phyloP scores from a whole-genome alignment of 1,140 invertebrate species.

The Drosophila biarmipes region DNA sequence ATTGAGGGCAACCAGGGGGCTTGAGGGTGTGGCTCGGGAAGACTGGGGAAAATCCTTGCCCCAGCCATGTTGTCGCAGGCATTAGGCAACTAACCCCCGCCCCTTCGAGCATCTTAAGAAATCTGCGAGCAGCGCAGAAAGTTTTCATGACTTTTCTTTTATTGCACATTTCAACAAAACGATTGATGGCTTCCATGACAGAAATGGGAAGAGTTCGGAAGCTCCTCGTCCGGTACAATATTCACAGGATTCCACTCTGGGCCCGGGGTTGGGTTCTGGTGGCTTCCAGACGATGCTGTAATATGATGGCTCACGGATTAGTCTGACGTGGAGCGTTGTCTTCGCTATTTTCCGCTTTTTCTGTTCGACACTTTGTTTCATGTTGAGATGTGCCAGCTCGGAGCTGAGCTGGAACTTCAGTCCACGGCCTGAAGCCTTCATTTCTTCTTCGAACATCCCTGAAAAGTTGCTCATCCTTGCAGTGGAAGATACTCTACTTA shows the following conservation, averaged over 20 bases:
- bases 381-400: slow-evolving; percentile 42
- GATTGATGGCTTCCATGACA: slow-evolving; percentile 84
- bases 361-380: slow-evolving; percentile 75
- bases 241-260: slow-evolving; percentile 73
- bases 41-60: slow-evolving; percentile 17
- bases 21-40: no score
- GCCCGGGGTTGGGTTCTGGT: slow-evolving; percentile 29
- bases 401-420: slow-evolving; percentile 2
- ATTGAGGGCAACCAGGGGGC: slow-evolving; percentile 45
- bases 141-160: slow-evolving; percentile 84
- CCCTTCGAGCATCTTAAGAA: slow-evolving; percentile 41
- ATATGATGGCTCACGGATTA: slow-evolving; percentile 81
- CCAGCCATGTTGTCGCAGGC: slow-evolving; percentile 73
- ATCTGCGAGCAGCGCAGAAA: slow-evolving; percentile 80
- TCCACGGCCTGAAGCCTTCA: background rate
- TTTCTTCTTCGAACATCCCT: slow-evolving; percentile 22
- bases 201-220: slow-evolving; percentile 30
- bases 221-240: slow-evolving; percentile 48
- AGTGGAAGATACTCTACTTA: background rate
- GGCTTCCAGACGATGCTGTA: slow-evolving; percentile 57
- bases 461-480: slow-evolving; percentile 61
- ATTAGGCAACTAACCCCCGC: slow-evolving; percentile 67
- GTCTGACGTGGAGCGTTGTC: slow-evolving; percentile 67
- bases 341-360: slow-evolving; percentile 51
- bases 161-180: slow-evolving; percentile 84